A percentile compares a stretch with the other conserved stretches of the same genome.
Conservation (phyloP, 2,888 invertebrate species). For the Meliscaeva auricollis region DNA sequence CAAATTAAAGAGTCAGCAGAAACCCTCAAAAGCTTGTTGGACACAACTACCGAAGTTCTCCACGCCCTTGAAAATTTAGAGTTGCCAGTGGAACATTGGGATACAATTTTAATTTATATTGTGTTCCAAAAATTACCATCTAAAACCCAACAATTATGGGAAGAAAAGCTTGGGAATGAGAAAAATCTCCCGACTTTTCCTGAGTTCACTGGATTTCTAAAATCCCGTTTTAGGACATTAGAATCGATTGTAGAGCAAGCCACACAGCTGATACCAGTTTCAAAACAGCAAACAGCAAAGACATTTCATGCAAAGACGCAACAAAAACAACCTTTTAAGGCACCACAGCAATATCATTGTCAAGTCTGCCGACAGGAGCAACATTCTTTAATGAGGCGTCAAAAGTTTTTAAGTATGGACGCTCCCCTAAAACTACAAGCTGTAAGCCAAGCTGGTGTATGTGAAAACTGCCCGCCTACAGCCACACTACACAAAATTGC, state of each 20-base stretch:
- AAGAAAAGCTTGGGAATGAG: not conserved
- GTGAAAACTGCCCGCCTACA: slow-evolving; percentile 20
- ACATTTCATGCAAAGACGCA: not conserved
- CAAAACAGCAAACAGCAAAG: not conserved
- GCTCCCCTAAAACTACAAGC: not conserved
- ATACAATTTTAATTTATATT: not conserved
- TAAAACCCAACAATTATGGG: not conserved
- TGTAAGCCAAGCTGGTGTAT: not conserved
- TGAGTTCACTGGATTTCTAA: not conserved
- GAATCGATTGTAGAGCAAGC: slow-evolving; percentile 12
- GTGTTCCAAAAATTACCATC: not conserved
- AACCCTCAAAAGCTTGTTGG: not conserved
- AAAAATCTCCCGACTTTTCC: not conserved
- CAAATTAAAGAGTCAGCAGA: slow-evolving; percentile 12
- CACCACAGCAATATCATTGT: not conserved
- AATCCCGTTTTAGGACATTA: slow-evolving; percentile 5
- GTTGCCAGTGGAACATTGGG: slow-evolving; percentile 4
- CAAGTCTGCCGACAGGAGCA: slow-evolving; percentile 4
- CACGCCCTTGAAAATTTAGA: slow-evolving; percentile 20
- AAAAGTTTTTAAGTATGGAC: slow-evolving; percentile 14
- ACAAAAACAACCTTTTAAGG: not conserved
- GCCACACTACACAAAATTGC: not conserved
- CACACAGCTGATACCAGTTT: not conserved
- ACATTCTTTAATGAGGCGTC: slow-evolving; percentile 1
- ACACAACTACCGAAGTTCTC: not conserved